Base-by-base conservation (phyloP, 1,140 invertebrate species). In the Eumeta japonica region DNA sequence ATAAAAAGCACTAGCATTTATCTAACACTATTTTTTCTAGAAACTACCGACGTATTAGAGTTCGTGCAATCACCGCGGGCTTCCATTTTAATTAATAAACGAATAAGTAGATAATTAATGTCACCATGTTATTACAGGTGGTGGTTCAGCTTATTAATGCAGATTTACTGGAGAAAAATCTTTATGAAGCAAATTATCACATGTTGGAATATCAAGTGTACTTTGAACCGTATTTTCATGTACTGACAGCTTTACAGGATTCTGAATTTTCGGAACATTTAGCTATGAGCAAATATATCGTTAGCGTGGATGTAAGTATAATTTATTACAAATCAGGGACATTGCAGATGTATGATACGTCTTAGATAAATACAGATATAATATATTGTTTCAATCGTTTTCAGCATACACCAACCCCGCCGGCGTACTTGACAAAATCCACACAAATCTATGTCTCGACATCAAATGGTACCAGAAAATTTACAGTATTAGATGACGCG, bases 191-290 rank as follows among this genome's bases (percentile, higher is more conserved):
- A 2, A 31, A 59, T 7, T 80, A 80, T 41, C 57, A 79, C 2
- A 82, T 88, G 83, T 75, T 84, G 12, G 82, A 87, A 57, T 80
- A 80, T 17, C 79, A 79, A 37, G 79, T 83, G 9, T 87, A 84
- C 50, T 87, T 84, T 57, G 83, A 86, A 51, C 82, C 85, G 0
- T 88, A 88, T 50, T 73, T 76, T 29, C 81, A 80, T 27, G 79
- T 85, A 0, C 62, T 86, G 18, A 79, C 77, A 35, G 82, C 78
- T 10, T 49, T 88, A 1, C 77, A 84, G 49, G 65, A 66, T 2
- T 76, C 81, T 19, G 57, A 62, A 16, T 65, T 75, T 38, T 55
- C 72, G 0, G 45, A 76, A 3, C 60, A 77, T 32, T 81, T 87
- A 51, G 78, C 84, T 0, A 81, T 88, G 81, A 62, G 76, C 24